These are phyloP conservation scores for Danionella cerebrum DNA, from an alignment of 2,113 vertebrate genomes.

Conservation along the genomic window DNA sequence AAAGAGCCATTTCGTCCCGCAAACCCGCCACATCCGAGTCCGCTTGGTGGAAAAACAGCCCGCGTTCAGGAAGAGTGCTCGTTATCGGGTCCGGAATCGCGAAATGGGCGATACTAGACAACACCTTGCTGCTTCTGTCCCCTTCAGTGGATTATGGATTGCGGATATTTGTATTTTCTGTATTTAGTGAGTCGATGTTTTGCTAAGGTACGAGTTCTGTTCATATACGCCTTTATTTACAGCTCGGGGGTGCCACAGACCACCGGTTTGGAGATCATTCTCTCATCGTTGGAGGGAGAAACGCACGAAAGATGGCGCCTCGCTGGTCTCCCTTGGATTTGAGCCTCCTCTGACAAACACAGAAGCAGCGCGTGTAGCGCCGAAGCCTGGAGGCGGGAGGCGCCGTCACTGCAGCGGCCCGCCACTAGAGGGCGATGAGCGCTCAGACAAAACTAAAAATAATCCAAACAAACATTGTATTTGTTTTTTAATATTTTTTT, in stretches of 20 bases:
- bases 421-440: slow-evolving; percentile 56
- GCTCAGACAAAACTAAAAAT: no score
- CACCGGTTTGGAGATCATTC: slow-evolving; percentile 48
- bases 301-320: slow-evolving; percentile 89
- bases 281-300: slow-evolving; percentile 72
- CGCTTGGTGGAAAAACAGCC: slow-evolving; percentile 19
- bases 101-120: slow-evolving; percentile 68
- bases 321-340: slow-evolving; percentile 80
- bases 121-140: slow-evolving; percentile 50
- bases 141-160: slow-evolving; percentile 44
- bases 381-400: slow-evolving; percentile 65
- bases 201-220: slow-evolving; percentile 18
- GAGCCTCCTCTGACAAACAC: slow-evolving; percentile 80
- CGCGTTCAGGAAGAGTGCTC: slow-evolving; percentile 42
- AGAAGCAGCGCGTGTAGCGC: slow-evolving; percentile 62
- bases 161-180: slow-evolving; percentile 50
- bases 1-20: slow-evolving; percentile 46
- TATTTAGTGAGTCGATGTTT: slow-evolving; percentile 30
- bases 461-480: no score
- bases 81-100: slow-evolving; percentile 63
- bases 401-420: slow-evolving; percentile 51
- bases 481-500: no score
- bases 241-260: slow-evolving; percentile 27
- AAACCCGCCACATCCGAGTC: slow-evolving; percentile 33
- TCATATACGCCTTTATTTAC: slow-evolving; percentile 46